Conservation (phyloP, 1,140 invertebrate species). For the Meloidogyne chitwoodi region DNA sequence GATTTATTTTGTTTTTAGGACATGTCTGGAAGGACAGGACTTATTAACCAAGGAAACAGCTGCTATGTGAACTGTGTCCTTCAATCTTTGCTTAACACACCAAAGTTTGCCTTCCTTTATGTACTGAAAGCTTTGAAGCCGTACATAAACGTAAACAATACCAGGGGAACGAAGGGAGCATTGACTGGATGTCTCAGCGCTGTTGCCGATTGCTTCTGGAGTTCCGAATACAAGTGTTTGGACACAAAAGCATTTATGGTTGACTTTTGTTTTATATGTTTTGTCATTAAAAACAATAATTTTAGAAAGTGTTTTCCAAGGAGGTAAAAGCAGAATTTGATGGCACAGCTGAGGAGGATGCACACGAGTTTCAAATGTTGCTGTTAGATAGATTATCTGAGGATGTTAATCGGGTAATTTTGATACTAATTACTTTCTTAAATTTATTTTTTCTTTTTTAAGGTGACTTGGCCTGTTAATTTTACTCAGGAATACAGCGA, state of each 20-base stretch:
- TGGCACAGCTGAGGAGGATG: not conserved
- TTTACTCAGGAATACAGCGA: not conserved
- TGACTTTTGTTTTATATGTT: not conserved
- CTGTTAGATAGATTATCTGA: not conserved
- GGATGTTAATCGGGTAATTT: not conserved
- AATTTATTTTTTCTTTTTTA: not conserved
- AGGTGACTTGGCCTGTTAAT: not conserved
- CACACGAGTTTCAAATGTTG: not conserved
- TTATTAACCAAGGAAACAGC: not conserved
- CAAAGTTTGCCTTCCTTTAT: not conserved
- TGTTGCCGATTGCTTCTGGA: not conserved
- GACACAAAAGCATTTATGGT: not conserved
- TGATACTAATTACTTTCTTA: too few relatives aligned
- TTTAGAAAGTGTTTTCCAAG: not conserved
- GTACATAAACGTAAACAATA: not conserved
- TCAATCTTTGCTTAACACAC: not conserved
- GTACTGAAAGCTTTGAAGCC: not conserved
- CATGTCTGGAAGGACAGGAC: not conserved
- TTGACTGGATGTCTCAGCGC: not conserved
- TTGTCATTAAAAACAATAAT: not conserved
- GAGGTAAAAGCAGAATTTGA: not conserved
- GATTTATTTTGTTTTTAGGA: not conserved
- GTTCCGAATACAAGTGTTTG: not conserved
- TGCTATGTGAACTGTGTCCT: not conserved
- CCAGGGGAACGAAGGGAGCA: not conserved